Evolutionary conservation across 2,797 vertebrate genomes (phyloP).

Genomic region (Hipposideros larvatus): DNA sequence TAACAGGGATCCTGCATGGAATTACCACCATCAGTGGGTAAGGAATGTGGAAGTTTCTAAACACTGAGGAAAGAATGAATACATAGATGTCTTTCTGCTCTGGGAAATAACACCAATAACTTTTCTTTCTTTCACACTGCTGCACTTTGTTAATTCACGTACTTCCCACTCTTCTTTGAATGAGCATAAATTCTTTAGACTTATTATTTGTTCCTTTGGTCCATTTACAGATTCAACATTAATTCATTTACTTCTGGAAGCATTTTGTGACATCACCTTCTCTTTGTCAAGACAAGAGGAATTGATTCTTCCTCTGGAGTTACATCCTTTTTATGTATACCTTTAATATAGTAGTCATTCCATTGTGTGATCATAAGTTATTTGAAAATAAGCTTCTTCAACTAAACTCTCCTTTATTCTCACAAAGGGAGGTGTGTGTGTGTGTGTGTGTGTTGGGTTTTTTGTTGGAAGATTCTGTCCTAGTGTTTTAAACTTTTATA

Average conservation of each 20-base stretch:
- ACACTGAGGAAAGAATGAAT: neutral
- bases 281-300: neutral
- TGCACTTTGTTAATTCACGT: neutral
- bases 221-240: neutral
- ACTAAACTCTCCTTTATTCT: neutral
- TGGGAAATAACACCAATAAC: neutral
- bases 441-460: neutral
- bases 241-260: neutral
- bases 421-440: neutral
- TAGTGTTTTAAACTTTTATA: neutral
- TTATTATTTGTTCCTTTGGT: neutral
- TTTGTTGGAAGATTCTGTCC: neutral
- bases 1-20: neutral
- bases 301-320: neutral
- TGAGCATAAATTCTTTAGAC: neutral
- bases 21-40: neutral
- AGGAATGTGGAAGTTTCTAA: neutral
- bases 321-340: neutral
- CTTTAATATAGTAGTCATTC: neutral
- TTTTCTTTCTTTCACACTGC: neutral
- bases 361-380: neutral
- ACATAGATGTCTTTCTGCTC: neutral
- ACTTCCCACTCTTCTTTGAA: neutral
- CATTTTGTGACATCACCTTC: neutral
- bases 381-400: neutral